A percentile compares a stretch with the other conserved stretches of the same genome.
Evolutionary conservation across 2,113 vertebrate genomes (phyloP).

Genomic region (Misgurnus mizolepis): DNA sequence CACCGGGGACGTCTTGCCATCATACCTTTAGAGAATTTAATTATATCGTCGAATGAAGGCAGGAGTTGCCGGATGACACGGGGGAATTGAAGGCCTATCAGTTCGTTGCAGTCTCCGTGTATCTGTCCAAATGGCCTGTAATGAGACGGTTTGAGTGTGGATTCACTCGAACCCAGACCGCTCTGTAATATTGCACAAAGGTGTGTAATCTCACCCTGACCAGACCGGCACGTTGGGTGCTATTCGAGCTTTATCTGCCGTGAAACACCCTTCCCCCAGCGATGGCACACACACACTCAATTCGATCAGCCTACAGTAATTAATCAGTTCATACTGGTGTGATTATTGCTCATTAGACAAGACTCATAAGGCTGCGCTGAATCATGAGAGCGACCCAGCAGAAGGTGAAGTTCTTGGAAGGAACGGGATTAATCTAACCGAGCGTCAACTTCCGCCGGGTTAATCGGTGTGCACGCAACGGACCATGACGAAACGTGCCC

Average conservation of each 20-base stretch:
- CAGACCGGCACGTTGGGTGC: neutral
- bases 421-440: neutral
- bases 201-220: slow-evolving; percentile 15
- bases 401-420: slow-evolving; percentile 13
- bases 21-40: slow-evolving; percentile 24
- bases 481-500: neutral
- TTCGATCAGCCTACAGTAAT: slow-evolving; percentile 13
- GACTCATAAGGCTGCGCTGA: neutral
- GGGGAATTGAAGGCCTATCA: slow-evolving; percentile 24
- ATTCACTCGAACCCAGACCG: neutral
- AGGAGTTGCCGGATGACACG: neutral
- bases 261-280: slow-evolving; percentile 6
- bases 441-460: neutral
- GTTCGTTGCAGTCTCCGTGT: neutral
- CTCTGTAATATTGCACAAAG: neutral
- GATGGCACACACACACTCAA: neutral
- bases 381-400: neutral
- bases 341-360: slow-evolving; percentile 24
- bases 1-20: neutral
- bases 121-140: slow-evolving; percentile 26
- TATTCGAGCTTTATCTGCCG: slow-evolving; percentile 19
- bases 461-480: neutral
- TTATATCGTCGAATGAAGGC: slow-evolving; percentile 5
- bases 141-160: slow-evolving; percentile 13
- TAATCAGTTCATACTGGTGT: neutral